These are phyloP conservation scores for Drosophila koepferae DNA, from an alignment of 2,888 invertebrate genomes.

Conservation along the genomic window DNA sequence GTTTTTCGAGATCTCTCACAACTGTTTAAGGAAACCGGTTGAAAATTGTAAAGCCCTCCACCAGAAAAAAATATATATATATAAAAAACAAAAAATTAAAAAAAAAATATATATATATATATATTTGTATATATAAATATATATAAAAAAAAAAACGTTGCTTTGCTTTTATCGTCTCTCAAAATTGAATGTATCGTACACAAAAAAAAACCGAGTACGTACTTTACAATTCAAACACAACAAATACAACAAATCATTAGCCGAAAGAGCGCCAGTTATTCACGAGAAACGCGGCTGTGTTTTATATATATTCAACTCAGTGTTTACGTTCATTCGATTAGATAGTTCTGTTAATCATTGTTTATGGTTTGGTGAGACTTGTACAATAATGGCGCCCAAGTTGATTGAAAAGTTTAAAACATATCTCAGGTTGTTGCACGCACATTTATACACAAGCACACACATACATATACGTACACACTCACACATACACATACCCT, in stretches of 20 bases:
- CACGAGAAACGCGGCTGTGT: constrained; percentile 11
- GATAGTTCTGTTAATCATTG: constrained; percentile 12
- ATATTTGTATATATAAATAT: neutral
- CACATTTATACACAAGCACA: neutral
- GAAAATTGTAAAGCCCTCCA: neutral
- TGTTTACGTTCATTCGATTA: constrained; percentile 11
- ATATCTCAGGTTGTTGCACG: constrained; percentile 51
- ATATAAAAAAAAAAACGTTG: constrained; percentile 4
- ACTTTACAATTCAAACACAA: constrained; percentile 39
- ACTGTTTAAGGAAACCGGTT: constrained; percentile 4
- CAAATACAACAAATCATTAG: constrained; percentile 22
- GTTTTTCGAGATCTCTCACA: neutral
- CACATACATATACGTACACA: too few species aligned
- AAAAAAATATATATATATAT: neutral
- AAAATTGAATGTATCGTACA: constrained; percentile 71
- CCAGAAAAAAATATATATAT: neutral
- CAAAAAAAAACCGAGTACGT: constrained; percentile 42
- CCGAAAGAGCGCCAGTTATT: constrained; percentile 4
- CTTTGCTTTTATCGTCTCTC: constrained; percentile 48
- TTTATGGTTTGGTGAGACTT: constrained; percentile 31
- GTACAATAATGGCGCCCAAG: constrained; percentile 49
- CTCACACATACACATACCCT: neutral
- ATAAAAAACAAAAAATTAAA: neutral
- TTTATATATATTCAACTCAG: neutral
- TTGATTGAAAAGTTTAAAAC: constrained; percentile 52